These are phyloP conservation scores for Polypedilum pembai DNA, from an alignment of 1,140 invertebrate species.

Conservation along the genomic window DNA sequence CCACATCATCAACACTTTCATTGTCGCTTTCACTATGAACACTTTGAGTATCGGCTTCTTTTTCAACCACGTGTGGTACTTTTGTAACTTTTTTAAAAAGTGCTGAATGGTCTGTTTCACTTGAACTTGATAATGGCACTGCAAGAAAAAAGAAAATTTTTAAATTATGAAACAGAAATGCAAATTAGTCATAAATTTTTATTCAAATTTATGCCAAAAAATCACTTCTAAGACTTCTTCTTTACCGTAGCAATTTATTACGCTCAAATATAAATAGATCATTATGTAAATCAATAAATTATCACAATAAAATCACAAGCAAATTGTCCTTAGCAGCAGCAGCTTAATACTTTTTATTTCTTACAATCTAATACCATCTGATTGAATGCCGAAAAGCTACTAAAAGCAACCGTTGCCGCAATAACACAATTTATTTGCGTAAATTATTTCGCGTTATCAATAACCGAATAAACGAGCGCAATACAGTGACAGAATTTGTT, in stretches of 20 bases:
- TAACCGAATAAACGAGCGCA: background rate
- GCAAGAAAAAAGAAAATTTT: background rate
- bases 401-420: background rate
- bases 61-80: background rate
- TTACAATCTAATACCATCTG: background rate
- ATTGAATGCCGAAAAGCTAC: background rate
- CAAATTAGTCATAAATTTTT: background rate
- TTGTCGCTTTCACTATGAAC: conserved; percentile 10
- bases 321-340: background rate
- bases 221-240: background rate
- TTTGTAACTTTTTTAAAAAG: background rate
- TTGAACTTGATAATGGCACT: background rate
- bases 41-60: background rate
- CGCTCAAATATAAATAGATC: conserved; percentile 25
- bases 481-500: background rate
- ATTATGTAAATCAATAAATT: background rate
- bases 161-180: too few relatives aligned
- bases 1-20: background rate
- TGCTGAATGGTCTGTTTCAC: background rate
- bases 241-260: conserved; percentile 20
- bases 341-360: background rate
- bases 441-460: conserved; percentile 14
- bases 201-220: too few relatives aligned
- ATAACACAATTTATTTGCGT: conserved; percentile 22
- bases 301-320: background rate